These are phyloP conservation scores for Corythornis madagascariensis DNA, from an alignment of 2,113 vertebrate genomes.

Conservation along the genomic window DNA sequence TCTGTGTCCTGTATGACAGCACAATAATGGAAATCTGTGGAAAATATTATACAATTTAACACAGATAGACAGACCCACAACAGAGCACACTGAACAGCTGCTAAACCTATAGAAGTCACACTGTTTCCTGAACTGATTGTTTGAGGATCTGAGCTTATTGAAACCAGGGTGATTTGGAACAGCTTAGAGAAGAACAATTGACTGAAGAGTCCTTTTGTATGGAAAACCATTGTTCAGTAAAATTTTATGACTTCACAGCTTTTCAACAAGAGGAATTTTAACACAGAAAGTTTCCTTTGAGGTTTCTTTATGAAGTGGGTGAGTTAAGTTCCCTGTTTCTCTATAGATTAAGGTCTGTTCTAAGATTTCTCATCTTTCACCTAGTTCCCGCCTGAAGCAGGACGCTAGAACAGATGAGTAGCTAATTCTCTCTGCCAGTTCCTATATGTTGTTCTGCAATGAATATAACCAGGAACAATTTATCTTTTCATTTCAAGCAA, in stretches of 20 bases:
- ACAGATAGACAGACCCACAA: neutral
- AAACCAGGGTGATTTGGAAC: constrained; percentile 38
- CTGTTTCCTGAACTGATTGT: neutral
- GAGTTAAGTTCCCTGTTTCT: neutral
- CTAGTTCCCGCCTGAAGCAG: too few species aligned
- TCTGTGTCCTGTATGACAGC: neutral
- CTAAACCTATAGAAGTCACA: constrained; percentile 35
- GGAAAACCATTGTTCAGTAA: constrained; percentile 53
- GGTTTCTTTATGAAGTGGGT: constrained; percentile 51
- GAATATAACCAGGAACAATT: too few species aligned
- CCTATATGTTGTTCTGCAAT: too few species aligned
- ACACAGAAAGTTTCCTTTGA: constrained; percentile 1
- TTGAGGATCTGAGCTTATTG: constrained; percentile 10
- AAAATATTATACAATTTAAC: neutral
- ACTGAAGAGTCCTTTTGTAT: constrained; percentile 51
- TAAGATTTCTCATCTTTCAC: constrained; percentile 26
- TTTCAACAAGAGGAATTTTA: constrained; percentile 66
- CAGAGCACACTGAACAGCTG: neutral
- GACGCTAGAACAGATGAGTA: too few species aligned
- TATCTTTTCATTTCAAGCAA: too few species aligned
- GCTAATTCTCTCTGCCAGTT: too few species aligned
- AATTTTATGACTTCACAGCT: constrained; percentile 52
- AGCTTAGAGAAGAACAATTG: constrained; percentile 10
- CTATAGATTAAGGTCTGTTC: neutral
- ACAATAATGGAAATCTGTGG: neutral